Evolutionary conservation across 2,113 vertebrate genomes (phyloP).

Genomic region (Saccopteryx bilineata): DNA sequence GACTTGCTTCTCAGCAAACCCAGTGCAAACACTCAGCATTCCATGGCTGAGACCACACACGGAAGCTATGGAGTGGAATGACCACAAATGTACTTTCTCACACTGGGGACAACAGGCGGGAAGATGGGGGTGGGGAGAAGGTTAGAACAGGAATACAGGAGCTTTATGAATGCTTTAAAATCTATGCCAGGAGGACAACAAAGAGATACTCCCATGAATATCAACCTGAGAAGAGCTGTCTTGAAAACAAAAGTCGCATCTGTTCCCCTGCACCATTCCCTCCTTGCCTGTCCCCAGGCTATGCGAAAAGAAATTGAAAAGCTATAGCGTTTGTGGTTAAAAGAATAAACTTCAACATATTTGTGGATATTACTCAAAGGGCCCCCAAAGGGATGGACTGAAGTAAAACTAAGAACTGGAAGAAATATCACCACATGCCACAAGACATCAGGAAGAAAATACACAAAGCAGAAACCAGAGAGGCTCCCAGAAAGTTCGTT

Average conservation of each 20-base stretch:
- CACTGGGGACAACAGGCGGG: not conserved
- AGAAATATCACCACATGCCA: conserved; percentile 25
- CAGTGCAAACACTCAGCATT: conserved; percentile 53
- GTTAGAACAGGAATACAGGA: not conserved
- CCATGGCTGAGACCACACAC: not conserved
- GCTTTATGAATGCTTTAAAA: not conserved
- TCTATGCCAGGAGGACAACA: not conserved
- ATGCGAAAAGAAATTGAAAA: conserved; percentile 28
- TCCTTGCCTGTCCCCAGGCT: not conserved
- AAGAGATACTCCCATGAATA: not conserved
- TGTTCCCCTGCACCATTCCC: not conserved
- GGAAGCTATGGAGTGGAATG: not conserved
- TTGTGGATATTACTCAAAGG: conserved; percentile 44
- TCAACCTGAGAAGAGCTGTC: conserved; percentile 10
- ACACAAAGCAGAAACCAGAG: not conserved
- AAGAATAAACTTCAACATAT: conserved; percentile 34
- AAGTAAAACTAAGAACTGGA: conserved; percentile 40
- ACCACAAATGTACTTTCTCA: conserved; percentile 19
- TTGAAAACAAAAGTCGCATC: not conserved
- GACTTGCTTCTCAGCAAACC: not conserved
- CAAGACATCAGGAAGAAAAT: not conserved
- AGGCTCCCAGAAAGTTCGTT: conserved; percentile 50
- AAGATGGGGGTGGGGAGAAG: not conserved
- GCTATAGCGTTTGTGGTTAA: conserved; percentile 9
- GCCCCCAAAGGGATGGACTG: not conserved